Percentiles rank a stretch among this genome's conserved stretches.
Conservation (phyloP, 2,888 invertebrate genomes). For the Megastigmus dorsalis region DNA sequence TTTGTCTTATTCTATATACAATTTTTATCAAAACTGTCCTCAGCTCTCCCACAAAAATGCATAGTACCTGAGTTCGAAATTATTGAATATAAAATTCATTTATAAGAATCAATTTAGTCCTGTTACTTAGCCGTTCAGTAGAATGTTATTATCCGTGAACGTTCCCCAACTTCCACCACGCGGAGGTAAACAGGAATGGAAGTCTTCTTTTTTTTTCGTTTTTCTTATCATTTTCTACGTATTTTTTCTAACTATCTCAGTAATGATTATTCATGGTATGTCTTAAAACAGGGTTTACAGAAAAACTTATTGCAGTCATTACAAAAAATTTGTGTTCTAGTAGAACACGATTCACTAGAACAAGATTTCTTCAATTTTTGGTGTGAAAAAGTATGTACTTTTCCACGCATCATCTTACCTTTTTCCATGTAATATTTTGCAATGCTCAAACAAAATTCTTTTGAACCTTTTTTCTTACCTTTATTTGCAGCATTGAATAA, state of each 20-base stretch:
- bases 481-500: neutral
- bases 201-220: conserved; percentile 16
- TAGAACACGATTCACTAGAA: neutral
- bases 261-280: neutral
- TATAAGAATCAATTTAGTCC: conserved; percentile 1
- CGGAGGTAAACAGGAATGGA: too few relatives aligned
- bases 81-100: conserved; percentile 19
- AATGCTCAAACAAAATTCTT: conserved; percentile 27
- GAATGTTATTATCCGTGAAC: conserved; percentile 23
- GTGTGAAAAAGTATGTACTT: conserved; percentile 20
- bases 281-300: neutral
- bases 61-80: neutral
- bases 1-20: too few relatives aligned
- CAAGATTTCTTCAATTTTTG: neutral
- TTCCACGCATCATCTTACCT: conserved; percentile 26
- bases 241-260: neutral
- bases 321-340: neutral
- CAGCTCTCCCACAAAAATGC: neutral
- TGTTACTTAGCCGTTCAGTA: conserved; percentile 26
- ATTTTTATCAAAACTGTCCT: too few relatives aligned
- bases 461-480: neutral
- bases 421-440: conserved; percentile 30
- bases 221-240: neutral
- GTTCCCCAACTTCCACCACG: conserved; percentile 23
- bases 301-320: neutral